Conservation (phyloP, 1,140 invertebrate genomes). For the Ips typographus region DNA sequence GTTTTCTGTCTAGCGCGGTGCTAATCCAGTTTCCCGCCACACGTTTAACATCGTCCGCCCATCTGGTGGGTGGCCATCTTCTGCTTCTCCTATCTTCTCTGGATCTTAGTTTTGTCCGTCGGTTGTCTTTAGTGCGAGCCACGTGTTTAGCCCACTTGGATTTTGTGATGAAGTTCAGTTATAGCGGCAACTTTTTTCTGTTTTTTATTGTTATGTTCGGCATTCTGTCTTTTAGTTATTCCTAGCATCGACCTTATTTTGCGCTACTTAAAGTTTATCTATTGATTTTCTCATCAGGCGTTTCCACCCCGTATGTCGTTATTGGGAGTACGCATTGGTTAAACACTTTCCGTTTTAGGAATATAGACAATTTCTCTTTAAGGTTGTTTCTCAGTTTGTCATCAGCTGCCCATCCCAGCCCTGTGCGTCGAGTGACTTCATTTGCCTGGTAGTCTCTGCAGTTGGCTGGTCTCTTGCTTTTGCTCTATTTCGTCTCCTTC, state of each 20-base stretch:
- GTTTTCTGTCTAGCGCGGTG: background rate
- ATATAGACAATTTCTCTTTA: slow-evolving; percentile 9
- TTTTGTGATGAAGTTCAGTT: no score
- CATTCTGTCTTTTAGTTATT: no score
- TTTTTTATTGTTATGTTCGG: no score
- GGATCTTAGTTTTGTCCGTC: slow-evolving; percentile 12
- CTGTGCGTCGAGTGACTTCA: background rate
- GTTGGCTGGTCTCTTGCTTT: background rate
- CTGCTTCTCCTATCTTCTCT: slow-evolving; percentile 18
- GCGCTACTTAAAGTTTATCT: no score
- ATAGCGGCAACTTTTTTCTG: no score
- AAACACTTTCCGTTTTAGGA: slow-evolving; percentile 23
- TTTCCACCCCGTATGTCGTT: slow-evolving; percentile 29
- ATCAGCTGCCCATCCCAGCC: background rate
- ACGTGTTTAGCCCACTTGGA: no score
- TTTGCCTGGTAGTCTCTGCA: background rate
- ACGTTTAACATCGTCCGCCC: slow-evolving; percentile 14
- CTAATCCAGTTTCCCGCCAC: background rate
- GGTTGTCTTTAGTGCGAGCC: background rate
- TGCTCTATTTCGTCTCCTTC: background rate
- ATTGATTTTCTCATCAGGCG: background rate
- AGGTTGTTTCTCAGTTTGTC: slow-evolving; percentile 19
- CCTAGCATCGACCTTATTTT: no score
- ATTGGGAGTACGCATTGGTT: slow-evolving; percentile 23
- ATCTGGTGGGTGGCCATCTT: slow-evolving; percentile 14